These are phyloP conservation scores for Hemithea aestivaria DNA, from an alignment of 2,888 invertebrate genomes.

Conservation along the genomic window DNA sequence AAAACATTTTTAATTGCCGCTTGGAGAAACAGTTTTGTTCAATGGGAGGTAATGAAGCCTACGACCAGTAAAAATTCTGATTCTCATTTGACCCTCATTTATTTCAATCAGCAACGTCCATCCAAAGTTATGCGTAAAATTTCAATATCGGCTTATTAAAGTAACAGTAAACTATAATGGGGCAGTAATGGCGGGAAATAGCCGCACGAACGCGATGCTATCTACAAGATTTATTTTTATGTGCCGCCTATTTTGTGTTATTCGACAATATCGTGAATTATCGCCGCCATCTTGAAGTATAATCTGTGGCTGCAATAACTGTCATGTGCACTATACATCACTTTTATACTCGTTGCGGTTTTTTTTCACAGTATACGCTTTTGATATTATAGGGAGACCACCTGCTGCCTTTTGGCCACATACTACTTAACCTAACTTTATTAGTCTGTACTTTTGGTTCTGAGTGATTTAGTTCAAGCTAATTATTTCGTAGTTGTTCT, in stretches of 20 bases:
- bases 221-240: conserved; percentile 26
- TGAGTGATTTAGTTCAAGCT: too few relatives aligned
- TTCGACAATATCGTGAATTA: conserved; percentile 29
- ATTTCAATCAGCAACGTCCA: too few relatives aligned
- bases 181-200: conserved; percentile 4
- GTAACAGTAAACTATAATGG: conserved; percentile 1
- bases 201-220: conserved; percentile 19
- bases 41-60: too few relatives aligned
- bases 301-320: conserved; percentile 44
- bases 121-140: neutral
- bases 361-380: neutral
- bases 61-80: too few relatives aligned
- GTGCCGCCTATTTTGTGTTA: conserved; percentile 25
- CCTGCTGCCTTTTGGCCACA: conserved; percentile 3
- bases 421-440: too few relatives aligned
- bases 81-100: too few relatives aligned
- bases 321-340: conserved; percentile 37
- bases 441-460: too few relatives aligned
- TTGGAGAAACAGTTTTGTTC: too few relatives aligned
- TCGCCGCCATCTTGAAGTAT: conserved; percentile 44
- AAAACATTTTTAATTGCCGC: too few relatives aligned
- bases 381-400: neutral
- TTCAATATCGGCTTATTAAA: conserved; percentile 4
- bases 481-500: too few relatives aligned
- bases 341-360: neutral